Conservation (phyloP, 2,113 vertebrate species). For the Rhagologus leucostigma region DNA sequence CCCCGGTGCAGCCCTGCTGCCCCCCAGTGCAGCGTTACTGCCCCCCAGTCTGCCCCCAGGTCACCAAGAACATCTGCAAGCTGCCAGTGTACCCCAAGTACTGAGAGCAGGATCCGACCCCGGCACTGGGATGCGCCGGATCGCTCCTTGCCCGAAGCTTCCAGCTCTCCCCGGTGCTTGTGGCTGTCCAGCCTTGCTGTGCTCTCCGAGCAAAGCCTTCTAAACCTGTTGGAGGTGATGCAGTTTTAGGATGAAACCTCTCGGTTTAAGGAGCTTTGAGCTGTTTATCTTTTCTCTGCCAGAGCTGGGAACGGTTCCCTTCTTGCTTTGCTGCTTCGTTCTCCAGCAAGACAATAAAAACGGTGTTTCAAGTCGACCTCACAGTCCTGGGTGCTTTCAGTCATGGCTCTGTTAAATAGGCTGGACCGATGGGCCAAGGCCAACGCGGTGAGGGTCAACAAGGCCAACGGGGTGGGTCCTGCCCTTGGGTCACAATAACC, state of each 20-base stretch:
- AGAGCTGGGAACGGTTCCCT: rapidly evolving
- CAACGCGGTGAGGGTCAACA: background rate
- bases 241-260: background rate
- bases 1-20: background rate
- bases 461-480: background rate
- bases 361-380: background rate
- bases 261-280: background rate
- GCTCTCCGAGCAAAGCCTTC: background rate
- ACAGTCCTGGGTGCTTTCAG: background rate
- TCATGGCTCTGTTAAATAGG: rapidly evolving
- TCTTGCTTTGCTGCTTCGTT: background rate
- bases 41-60: background rate
- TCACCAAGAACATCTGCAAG: conserved; percentile 8
- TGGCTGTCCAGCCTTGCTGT: rapidly evolving
- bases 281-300: background rate
- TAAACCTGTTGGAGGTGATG: rapidly evolving
- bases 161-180: rapidly evolving
- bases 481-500: background rate
- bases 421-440: rapidly evolving
- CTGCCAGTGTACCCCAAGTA: background rate
- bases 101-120: rapidly evolving
- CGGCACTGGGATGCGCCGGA: rapidly evolving
- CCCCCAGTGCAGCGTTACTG: background rate
- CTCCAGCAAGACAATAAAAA: conserved; percentile 24
- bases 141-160: rapidly evolving